Evolutionary conservation across 1,140 invertebrate species (phyloP), one percentile per base, ranked within the genome.

Genomic region (Anastatus disparis): DNA sequence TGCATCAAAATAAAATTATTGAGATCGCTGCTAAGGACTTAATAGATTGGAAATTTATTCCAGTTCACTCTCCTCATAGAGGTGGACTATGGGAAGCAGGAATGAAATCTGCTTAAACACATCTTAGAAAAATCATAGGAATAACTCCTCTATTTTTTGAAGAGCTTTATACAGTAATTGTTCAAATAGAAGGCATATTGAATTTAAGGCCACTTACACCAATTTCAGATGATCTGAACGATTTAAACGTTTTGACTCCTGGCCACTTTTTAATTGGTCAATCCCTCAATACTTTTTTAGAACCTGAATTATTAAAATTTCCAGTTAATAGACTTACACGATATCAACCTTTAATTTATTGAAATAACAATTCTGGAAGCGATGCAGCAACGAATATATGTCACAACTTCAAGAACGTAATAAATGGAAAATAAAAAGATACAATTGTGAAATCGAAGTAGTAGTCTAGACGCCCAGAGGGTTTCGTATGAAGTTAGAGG

Each of bases 11-110:
- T 12, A 50, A 50, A 6, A 2, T 22, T 8, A 50, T 20, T 2
- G 20, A 22, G 4, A 3, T 12, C 2, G 3, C 22, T 12, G n/a
- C 46, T 2, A 50, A 20, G 20, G 20, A 50, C 4, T 2, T 4
- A 20, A 52, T 52, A 9, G 15, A 2, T 2, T 52, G 50, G 50
- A 22, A 52, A 27, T 52, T 52, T 27, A 27, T 9, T 2, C 48
- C 48, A 10, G 27, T 17, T 4, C 22, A 17, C 9, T 2, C 35
- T 9, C 63, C 63, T 27, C 38, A 66, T 20, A 55, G 55, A 22
- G 63, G 63, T 1, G 63, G 63, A n/a, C 17, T 66, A 29, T 66
- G 63, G 63, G 50, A 66, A 46, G 50, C 63, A 2, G 48, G 29
- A 3, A 48, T 52, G 4, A 64, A 62, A 38, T 53, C 22, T 0